Conservation (phyloP, 2,113 vertebrate species). For the Bos javanicus region DNA sequence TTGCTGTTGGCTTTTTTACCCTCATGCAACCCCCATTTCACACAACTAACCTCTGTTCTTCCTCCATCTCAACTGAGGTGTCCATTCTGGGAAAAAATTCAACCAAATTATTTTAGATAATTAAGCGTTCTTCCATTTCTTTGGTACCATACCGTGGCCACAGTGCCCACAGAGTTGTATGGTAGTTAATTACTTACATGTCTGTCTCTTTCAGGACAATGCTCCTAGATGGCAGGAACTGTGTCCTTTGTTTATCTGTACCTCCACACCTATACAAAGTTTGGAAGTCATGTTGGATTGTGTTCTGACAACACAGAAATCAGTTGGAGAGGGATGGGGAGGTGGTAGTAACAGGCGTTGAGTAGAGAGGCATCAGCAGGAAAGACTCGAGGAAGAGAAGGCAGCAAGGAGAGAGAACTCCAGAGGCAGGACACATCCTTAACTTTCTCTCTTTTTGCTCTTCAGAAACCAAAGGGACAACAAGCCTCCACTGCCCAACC, state of each 20-base stretch:
- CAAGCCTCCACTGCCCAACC: conserved; percentile 39
- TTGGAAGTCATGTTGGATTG: neutral
- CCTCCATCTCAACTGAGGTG: neutral
- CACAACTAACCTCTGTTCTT: neutral
- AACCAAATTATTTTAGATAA: neutral
- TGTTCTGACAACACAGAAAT: neutral
- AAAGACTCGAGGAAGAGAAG: neutral
- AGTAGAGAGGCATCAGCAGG: neutral
- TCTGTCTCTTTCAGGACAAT: neutral
- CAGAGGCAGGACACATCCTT: neutral
- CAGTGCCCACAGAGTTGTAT: neutral
- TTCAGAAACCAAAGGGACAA: neutral
- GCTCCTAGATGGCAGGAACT: neutral
- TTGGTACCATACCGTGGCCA: neutral
- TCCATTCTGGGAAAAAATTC: neutral
- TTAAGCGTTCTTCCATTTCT: neutral
- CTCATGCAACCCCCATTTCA: neutral
- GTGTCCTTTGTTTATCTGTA: neutral
- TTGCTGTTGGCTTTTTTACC: neutral
- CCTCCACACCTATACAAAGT: neutral
- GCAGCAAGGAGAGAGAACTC: neutral
- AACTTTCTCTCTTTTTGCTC: neutral
- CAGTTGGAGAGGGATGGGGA: neutral
- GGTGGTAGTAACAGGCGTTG: neutral
- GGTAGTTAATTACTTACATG: neutral